Conservation (phyloP, 1,140 invertebrate genomes). For the Heliconius nattereri region DNA sequence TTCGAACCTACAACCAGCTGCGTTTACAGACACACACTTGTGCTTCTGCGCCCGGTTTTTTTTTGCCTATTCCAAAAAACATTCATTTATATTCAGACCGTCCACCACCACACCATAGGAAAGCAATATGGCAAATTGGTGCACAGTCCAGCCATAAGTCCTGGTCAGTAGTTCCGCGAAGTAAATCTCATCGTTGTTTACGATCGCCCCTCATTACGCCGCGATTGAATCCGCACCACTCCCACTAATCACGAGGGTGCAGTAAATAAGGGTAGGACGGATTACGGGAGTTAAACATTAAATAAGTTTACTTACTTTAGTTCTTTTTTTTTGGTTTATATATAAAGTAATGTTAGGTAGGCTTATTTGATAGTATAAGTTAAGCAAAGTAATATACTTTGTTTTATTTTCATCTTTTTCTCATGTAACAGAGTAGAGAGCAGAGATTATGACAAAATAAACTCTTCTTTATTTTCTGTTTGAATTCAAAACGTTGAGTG, state of each 20-base stretch:
- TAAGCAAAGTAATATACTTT: neutral
- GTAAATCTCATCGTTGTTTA: constrained; percentile 24
- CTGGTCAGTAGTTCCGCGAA: neutral
- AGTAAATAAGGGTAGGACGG: neutral
- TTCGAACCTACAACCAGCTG: too few species aligned
- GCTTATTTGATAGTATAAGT: neutral
- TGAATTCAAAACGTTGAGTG: too few species aligned
- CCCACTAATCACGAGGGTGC: constrained; percentile 20
- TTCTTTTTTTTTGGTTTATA: neutral
- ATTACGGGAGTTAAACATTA: constrained; percentile 1
- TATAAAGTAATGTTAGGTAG: neutral
- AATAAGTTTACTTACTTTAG: neutral
- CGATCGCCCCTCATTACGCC: constrained; percentile 23
- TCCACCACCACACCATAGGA: neutral
- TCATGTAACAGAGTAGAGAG: too few species aligned
- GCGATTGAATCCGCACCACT: constrained; percentile 24
- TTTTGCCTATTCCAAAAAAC: neutral
- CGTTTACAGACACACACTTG: too few species aligned
- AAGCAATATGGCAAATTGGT: neutral
- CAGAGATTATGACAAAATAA: too few species aligned
- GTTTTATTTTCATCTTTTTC: neutral
- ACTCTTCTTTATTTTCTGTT: too few species aligned
- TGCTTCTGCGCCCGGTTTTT: neutral
- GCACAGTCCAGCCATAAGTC: neutral
- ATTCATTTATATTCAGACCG: neutral